Evolutionary conservation across 2,113 vertebrate genomes (phyloP).

Genomic region (Cathartes aura): DNA sequence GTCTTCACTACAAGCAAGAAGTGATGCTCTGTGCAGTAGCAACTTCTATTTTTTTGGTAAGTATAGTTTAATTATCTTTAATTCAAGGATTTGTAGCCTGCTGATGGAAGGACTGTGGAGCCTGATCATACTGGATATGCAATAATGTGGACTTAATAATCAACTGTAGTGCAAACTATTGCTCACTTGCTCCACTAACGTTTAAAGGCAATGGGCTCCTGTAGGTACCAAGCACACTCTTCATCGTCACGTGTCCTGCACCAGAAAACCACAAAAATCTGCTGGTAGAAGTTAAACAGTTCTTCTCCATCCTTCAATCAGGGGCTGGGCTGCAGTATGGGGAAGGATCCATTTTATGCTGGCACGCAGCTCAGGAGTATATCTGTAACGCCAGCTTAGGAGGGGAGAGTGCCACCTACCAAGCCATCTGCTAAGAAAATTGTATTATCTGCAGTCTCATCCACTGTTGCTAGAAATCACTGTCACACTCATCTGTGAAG

Average conservation of each 20-base stretch:
- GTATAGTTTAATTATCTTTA: not conserved
- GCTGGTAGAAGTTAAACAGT: not conserved
- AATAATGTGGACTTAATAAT: not conserved
- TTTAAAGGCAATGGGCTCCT: not conserved
- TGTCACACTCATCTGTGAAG: not conserved
- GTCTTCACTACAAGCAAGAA: not conserved
- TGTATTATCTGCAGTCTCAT: slow-evolving; percentile 17
- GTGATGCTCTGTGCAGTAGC: not conserved
- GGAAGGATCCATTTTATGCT: slow-evolving; percentile 1
- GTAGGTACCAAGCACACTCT: not conserved
- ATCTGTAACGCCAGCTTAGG: slow-evolving; percentile 7
- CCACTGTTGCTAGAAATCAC: not conserved
- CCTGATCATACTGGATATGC: not conserved
- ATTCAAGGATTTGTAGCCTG: not conserved
- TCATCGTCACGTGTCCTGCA: not conserved
- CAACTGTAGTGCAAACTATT: not conserved
- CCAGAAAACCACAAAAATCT: not conserved
- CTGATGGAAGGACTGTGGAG: not conserved
- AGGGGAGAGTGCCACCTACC: slow-evolving; percentile 58
- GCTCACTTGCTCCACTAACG: not conserved
- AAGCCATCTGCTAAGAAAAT: slow-evolving; percentile 57
- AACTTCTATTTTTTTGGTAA: not conserved
- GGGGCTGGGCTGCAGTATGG: not conserved
- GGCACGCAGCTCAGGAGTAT: not conserved
- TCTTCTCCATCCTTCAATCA: not conserved